These are phyloP conservation scores for Axis porcinus DNA, from an alignment of 2,113 vertebrate species.

Conservation along the genomic window DNA sequence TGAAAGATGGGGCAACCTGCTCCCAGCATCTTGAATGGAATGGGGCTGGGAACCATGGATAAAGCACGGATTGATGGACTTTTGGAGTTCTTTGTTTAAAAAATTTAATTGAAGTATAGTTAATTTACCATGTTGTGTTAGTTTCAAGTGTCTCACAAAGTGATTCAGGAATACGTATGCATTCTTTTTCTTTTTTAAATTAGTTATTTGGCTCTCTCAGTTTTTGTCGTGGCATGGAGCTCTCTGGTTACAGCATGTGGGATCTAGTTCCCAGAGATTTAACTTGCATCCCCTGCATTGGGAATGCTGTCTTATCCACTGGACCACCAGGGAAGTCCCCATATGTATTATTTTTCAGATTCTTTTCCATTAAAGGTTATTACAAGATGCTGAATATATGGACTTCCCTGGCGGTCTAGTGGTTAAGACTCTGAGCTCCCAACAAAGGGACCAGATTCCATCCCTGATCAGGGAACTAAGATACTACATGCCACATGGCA, in stretches of 20 bases:
- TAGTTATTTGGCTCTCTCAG: background rate
- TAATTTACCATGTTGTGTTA: background rate
- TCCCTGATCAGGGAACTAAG: background rate
- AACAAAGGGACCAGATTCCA: background rate
- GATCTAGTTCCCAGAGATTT: background rate
- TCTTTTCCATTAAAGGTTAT: background rate
- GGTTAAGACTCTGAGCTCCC: background rate
- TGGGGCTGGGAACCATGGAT: no score
- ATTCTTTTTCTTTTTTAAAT: background rate
- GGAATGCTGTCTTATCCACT: background rate
- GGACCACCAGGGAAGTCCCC: background rate
- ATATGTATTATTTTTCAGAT: background rate
- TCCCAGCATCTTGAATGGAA: background rate
- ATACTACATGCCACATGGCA: background rate
- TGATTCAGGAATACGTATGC: background rate
- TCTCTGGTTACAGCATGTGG: background rate
- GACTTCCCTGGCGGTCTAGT: background rate
- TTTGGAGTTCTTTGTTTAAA: background rate
- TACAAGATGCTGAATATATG: background rate
- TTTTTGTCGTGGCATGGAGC: background rate
- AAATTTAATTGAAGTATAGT: background rate
- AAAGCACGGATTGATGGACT: background rate
- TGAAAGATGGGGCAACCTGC: fast-evolving
- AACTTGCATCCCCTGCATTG: background rate
- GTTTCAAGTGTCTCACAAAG: background rate